Percentiles rank a stretch among this genome's conserved stretches.
phyloP scores from a whole-genome alignment of 2,888 invertebrate species.

The Quadroppia sp. region DNA sequence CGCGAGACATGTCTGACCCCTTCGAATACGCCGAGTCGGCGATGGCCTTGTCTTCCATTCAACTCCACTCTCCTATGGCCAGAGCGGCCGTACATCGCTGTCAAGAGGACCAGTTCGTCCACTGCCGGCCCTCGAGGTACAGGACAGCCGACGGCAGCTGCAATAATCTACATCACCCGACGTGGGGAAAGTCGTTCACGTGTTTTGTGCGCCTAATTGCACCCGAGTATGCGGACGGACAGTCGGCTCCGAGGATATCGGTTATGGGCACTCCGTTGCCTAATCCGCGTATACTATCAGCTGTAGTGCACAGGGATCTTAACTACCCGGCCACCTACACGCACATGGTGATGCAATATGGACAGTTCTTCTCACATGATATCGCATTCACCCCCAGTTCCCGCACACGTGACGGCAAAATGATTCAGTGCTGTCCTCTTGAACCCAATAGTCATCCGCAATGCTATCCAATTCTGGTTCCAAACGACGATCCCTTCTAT shows the following conservation, averaged over 20 bases:
- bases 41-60: constrained; percentile 40
- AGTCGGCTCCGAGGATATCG: constrained; percentile 46
- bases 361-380: constrained; percentile 89
- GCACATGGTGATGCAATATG: constrained; percentile 90
- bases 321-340: constrained; percentile 64
- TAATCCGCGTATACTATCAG: constrained; percentile 78
- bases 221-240: constrained; percentile 75
- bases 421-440: constrained; percentile 48
- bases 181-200: constrained; percentile 77
- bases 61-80: constrained; percentile 41
- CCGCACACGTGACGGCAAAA: constrained; percentile 46
- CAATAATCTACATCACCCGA: constrained; percentile 70
- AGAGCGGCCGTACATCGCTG: constrained; percentile 43
- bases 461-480: constrained; percentile 78
- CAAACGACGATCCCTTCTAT: constrained; percentile 74
- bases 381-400: constrained; percentile 76
- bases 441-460: constrained; percentile 68
- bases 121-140: constrained; percentile 56
- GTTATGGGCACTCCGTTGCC: constrained; percentile 66
- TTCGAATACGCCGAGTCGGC: constrained; percentile 41
- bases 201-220: constrained; percentile 74
- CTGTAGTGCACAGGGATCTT: constrained; percentile 65
- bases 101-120: constrained; percentile 42
- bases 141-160: constrained; percentile 83
- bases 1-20: constrained; percentile 38